Evolutionary conservation across 2,888 invertebrate species (phyloP).

Genomic region (Pterostichus madidus): DNA sequence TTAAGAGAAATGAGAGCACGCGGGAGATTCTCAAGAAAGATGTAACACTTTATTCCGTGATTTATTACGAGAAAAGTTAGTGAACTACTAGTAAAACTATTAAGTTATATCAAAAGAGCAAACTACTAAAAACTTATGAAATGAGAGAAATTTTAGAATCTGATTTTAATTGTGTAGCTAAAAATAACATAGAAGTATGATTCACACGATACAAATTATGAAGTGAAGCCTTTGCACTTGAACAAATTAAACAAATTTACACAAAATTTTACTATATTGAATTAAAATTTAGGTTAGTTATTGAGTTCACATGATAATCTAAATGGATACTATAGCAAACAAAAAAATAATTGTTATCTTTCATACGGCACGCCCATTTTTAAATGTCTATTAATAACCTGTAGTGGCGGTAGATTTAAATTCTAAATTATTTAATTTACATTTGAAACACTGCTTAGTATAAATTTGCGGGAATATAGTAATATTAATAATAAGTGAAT

Average conservation of each 20-base stretch:
- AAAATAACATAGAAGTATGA: conserved; percentile 53
- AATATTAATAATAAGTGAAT: not conserved
- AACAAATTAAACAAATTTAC: not conserved
- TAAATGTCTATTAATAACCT: conserved; percentile 24
- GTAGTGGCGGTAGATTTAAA: not conserved
- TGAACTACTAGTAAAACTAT: not conserved
- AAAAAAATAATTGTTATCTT: not conserved
- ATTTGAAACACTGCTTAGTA: not conserved
- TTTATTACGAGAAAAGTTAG: conserved; percentile 14
- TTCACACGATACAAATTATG: conserved; percentile 45
- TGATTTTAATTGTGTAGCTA: conserved; percentile 56
- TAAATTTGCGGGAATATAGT: not conserved
- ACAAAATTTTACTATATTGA: not conserved
- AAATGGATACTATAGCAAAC: too few relatives aligned
- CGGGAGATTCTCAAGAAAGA: not conserved
- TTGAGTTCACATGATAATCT: too few relatives aligned
- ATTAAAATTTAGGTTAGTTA: too few relatives aligned
- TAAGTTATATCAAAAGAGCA: conserved; percentile 4
- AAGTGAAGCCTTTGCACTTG: not conserved
- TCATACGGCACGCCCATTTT: conserved; percentile 52
- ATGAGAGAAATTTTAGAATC: conserved; percentile 8
- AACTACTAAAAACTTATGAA: conserved; percentile 18
- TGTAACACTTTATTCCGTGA: conserved; percentile 7
- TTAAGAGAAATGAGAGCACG: conserved; percentile 57
- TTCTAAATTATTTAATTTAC: not conserved